Evolutionary conservation across 2,888 invertebrate genomes (phyloP).

Genomic region (Mechanitis messenoides): DNA sequence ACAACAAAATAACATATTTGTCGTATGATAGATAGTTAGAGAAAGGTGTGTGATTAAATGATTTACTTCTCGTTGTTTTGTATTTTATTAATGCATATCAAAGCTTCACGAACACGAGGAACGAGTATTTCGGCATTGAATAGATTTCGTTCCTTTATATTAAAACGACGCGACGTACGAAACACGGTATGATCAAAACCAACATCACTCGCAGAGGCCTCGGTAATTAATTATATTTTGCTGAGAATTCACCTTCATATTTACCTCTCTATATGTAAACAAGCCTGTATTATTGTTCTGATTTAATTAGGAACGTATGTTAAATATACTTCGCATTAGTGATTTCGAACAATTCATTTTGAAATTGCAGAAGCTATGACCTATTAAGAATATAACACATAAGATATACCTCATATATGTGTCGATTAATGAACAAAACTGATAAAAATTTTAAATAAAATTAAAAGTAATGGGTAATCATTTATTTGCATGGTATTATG

Average conservation of each 20-base stretch:
- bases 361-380: no score
- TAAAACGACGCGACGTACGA: conserved; percentile 9
- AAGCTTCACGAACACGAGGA: conserved; percentile 11
- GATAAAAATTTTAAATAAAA: no score
- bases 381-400: no score
- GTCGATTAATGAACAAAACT: no score
- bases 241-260: conserved; percentile 4
- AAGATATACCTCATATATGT: no score
- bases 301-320: no score
- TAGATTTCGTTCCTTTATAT: conserved; percentile 16
- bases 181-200: conserved; percentile 14
- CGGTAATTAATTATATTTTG: conserved; percentile 14
- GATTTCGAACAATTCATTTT: no score
- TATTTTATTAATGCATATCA: conserved; percentile 12
- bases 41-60: conserved; percentile 6
- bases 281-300: background rate
- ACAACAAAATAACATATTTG: background rate
- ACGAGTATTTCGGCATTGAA: conserved; percentile 14
- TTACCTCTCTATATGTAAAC: background rate
- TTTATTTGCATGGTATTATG: conserved; percentile 58
- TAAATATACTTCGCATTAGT: no score
- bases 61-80: conserved; percentile 9
- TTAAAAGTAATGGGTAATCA: background rate
- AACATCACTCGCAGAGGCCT: conserved; percentile 13
- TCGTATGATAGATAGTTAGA: background rate